Conservation (phyloP, 2,888 invertebrate species). For the Eupithecia exiguata region DNA sequence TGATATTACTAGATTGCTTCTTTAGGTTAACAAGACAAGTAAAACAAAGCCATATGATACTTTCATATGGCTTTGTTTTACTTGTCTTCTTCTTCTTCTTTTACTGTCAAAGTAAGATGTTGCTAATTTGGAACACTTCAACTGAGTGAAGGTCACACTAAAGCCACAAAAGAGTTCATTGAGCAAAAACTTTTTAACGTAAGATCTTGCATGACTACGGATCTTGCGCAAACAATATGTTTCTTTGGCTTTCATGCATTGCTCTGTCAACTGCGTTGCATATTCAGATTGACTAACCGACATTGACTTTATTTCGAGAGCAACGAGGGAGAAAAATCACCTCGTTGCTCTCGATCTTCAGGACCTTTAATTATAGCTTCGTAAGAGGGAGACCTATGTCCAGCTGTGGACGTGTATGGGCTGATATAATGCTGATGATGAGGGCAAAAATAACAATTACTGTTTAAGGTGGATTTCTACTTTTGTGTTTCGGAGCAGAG, state of each 20-base stretch:
- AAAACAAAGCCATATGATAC: not conserved
- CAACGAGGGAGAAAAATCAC: not conserved
- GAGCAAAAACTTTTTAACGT: conserved; percentile 5
- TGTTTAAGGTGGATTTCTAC: not conserved
- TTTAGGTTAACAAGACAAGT: not conserved
- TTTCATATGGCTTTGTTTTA: no score
- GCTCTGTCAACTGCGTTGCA: not conserved
- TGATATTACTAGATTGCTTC: not conserved
- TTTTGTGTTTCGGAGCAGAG: not conserved
- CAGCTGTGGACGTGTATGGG: no score
- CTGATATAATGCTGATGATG: no score
- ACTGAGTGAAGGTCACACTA: not conserved
- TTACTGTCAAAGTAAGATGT: not conserved
- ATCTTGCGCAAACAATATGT: not conserved
- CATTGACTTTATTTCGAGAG: not conserved
- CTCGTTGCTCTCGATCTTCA: no score
- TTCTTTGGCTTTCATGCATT: not conserved
- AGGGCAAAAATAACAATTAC: no score
- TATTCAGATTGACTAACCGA: not conserved
- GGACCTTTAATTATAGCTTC: no score
- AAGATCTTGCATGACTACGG: conserved; percentile 4
- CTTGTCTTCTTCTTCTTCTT: no score
- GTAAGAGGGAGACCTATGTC: no score
- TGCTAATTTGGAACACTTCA: not conserved
- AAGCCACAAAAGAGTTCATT: conserved; percentile 6